A percentile compares a stretch with the other conserved stretches of the same genome.
Conservation (phyloP, 2,113 vertebrate species). For the Semnornis frantzii region DNA sequence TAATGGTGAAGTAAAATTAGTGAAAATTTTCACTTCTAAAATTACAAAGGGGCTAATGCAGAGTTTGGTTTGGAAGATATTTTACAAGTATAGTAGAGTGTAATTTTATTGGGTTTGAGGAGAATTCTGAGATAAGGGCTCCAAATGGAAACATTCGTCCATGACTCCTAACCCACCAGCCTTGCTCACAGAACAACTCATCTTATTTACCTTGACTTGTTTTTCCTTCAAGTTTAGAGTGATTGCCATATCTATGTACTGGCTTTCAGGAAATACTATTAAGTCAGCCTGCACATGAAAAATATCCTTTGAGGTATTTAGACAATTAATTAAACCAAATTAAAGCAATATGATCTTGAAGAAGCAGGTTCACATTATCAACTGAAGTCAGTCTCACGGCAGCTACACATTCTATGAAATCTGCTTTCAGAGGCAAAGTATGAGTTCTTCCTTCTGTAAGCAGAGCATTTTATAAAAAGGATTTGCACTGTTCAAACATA, state of each 20-base stretch:
- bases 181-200: neutral
- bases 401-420: neutral
- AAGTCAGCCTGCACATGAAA: neutral
- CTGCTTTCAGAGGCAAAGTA: neutral
- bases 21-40: neutral
- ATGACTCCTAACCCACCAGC: neutral
- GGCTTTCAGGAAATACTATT: neutral
- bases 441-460: neutral
- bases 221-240: neutral
- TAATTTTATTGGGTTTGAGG: neutral
- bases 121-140: neutral
- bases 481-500: neutral
- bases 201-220: neutral
- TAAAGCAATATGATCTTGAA: neutral
- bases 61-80: neutral
- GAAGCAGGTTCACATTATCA: neutral
- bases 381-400: neutral
- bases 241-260: neutral
- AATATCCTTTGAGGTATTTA: neutral
- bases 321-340: constrained; percentile 18
- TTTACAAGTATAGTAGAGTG: neutral
- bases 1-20: neutral
- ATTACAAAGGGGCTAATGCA: fast-evolving
- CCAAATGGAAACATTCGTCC: neutral
- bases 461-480: neutral